Percentiles rank a stretch among this genome's conserved stretches.
These are phyloP conservation scores for Holothuria leucospilota DNA, from an alignment of 53 echinoderm and acorn worm species.

Conservation along the genomic window DNA sequence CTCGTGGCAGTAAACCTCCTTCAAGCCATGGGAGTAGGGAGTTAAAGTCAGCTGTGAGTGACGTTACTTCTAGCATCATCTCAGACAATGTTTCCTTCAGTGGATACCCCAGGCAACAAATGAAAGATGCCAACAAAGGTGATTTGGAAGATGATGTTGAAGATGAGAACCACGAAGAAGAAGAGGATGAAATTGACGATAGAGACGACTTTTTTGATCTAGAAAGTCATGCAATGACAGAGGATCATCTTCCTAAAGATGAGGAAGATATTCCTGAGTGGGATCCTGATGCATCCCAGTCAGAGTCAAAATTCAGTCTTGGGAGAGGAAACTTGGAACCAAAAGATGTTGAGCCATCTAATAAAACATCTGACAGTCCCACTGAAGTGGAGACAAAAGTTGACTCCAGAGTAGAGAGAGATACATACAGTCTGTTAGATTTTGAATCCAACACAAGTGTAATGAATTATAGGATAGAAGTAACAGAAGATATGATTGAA, in stretches of 20 bases:
- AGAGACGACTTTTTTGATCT: constrained; percentile 59
- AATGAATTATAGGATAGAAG: constrained; percentile 71
- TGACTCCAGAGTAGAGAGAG: constrained; percentile 2
- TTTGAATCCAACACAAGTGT: constrained; percentile 81
- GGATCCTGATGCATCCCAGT: constrained; percentile 49
- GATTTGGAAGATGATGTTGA: neutral
- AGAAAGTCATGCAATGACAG: constrained; percentile 15
- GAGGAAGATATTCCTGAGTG: constrained; percentile 57
- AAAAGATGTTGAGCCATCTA: neutral
- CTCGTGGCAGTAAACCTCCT: constrained; percentile 23
- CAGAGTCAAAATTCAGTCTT: constrained; percentile 5
- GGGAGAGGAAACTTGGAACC: neutral
- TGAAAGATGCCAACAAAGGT: neutral
- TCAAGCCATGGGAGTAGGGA: neutral
- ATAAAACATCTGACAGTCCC: constrained; percentile 8
- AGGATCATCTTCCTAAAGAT: neutral
- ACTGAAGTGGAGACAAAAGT: constrained; percentile 28
- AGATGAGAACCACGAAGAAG: neutral
- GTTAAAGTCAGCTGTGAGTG: neutral
- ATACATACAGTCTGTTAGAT: constrained; percentile 43
- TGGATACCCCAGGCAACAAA: neutral
- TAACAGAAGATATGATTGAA: constrained; percentile 90
- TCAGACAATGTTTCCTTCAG: neutral
- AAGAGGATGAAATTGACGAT: neutral
- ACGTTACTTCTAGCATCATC: neutral